These are phyloP conservation scores for Apostichopus parvimensis DNA, from an alignment of 35 echinoderm and acorn worm species.

Conservation along the genomic window DNA sequence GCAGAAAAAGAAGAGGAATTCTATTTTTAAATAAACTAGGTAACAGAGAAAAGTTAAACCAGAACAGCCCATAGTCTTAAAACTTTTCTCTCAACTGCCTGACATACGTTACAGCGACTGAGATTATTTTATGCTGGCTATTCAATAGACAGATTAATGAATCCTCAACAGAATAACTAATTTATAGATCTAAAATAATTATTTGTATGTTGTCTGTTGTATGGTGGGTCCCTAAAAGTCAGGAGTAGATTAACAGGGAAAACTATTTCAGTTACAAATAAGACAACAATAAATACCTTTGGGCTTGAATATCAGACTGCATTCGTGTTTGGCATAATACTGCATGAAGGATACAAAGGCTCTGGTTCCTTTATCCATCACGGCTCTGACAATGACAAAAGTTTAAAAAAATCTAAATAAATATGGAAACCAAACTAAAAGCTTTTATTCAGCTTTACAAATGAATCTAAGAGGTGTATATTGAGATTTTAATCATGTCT, in stretches of 20 bases:
- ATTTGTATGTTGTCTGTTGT: too few relatives aligned
- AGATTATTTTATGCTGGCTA: too few relatives aligned
- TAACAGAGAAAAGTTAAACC: too few relatives aligned
- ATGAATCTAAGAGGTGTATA: not conserved
- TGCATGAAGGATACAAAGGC: slow-evolving; percentile 94
- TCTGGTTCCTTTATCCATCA: slow-evolving; percentile 86
- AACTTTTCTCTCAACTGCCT: too few relatives aligned
- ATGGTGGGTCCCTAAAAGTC: not conserved
- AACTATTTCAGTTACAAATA: too few relatives aligned
- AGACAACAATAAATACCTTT: slow-evolving; percentile 64
- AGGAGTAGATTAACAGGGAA: not conserved
- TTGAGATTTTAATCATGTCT: too few relatives aligned
- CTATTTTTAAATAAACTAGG: too few relatives aligned
- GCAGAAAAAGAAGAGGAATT: not conserved
- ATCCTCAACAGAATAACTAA: too few relatives aligned
- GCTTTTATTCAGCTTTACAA: slow-evolving; percentile 13
- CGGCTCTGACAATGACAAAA: slow-evolving; percentile 57
- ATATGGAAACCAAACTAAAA: not conserved
- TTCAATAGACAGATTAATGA: too few relatives aligned
- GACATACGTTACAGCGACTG: too few relatives aligned
- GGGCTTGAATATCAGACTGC: slow-evolving; percentile 86
- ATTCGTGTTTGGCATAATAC: slow-evolving; percentile 92
- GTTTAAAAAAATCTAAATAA: not conserved
- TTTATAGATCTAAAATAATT: too few relatives aligned
- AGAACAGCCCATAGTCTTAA: too few relatives aligned